Evolutionary conservation across 2,113 vertebrate species (phyloP).

Genomic region (Jaculus jaculus): DNA sequence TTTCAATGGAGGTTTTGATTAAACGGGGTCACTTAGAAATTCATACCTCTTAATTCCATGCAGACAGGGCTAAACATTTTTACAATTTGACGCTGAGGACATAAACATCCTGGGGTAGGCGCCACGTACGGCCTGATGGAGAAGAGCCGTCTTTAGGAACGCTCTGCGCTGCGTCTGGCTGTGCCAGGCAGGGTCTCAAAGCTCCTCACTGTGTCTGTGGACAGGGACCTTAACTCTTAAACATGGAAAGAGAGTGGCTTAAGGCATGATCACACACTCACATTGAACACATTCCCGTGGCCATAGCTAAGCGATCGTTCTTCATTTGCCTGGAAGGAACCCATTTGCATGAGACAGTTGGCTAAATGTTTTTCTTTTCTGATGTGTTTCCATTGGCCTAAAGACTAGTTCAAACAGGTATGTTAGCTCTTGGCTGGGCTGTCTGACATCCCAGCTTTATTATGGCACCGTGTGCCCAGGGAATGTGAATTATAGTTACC

Average conservation of each 20-base stretch:
- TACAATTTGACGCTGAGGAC: constrained; percentile 66
- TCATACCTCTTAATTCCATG: constrained; percentile 76
- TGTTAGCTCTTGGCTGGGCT: constrained; percentile 83
- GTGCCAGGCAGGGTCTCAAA: constrained; percentile 70
- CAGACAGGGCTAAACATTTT: constrained; percentile 73
- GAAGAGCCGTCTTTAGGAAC: constrained; percentile 64
- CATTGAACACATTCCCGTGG: constrained; percentile 73
- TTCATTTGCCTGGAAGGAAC: constrained; percentile 81
- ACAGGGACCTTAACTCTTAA: constrained; percentile 72
- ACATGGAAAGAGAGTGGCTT: constrained; percentile 67
- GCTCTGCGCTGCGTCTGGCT: constrained; percentile 60
- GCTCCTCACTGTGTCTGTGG: constrained; percentile 66
- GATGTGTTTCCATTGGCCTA: constrained; percentile 83
- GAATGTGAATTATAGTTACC: constrained; percentile 85
- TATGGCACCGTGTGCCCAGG: constrained; percentile 77
- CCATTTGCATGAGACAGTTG: constrained; percentile 81
- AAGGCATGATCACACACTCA: constrained; percentile 74
- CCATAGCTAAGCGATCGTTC: constrained; percentile 77
- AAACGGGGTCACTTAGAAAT: constrained; percentile 81
- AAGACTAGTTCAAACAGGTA: constrained; percentile 85
- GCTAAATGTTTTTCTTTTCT: constrained; percentile 82
- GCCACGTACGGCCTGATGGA: constrained; percentile 47
- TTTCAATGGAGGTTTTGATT: constrained; percentile 82
- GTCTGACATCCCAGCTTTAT: constrained; percentile 86
- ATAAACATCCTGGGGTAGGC: constrained; percentile 36